Base-by-base conservation (phyloP, 2,888 invertebrate species). In the Rhingia rostrata region DNA sequence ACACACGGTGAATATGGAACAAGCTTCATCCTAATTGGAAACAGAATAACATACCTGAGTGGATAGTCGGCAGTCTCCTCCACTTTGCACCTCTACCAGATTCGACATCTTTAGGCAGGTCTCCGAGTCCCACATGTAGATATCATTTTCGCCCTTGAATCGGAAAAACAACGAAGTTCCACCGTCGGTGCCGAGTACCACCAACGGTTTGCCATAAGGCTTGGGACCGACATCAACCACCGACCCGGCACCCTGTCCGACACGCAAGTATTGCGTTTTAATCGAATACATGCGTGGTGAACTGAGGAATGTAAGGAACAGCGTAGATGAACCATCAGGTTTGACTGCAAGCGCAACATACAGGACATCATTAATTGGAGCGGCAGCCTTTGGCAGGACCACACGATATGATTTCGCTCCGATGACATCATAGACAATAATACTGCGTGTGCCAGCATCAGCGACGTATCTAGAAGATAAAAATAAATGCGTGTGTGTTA, bases 111-210 rank as follows among this genome's bases (percentile, higher is more conserved):
- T 92, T 89, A 94, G 94, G 67, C 92, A 90, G 0, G 93, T 93
- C 66, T 93, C 93, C 2, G 93, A 92, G 88, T 94, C 93, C 94
- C 94, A 95, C 90, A 93, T 92, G 89, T 93, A 94, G 61, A 95
- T 92, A 80, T 94, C 93, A 9, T 93, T 92, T 87, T 93, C 92
- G 14, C 94, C 94, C 88, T 93, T 93, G 87, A 92, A 92, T n/a
- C 94, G 92, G 91, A 94, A 93, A 92, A 94, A 94, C 10, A 94
- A 89, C 4, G 93, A 92, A 7, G 92, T 91, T 6, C 93, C 94
- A 49, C 93, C 93, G 88, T 94, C 94, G 3, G 93, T 93, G 35
- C 94, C 94, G 47, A 94, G 89, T 0, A 94, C 86, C 3, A 94
- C 93, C 45, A 94, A 92, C 86, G 92, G 92, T 14, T 91, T 91